Evolutionary conservation across 37 sponge, comb jelly and placozoan species (phyloP), one percentile per base, ranked within the genome.

Genomic region (Oscarella lobularis): DNA sequence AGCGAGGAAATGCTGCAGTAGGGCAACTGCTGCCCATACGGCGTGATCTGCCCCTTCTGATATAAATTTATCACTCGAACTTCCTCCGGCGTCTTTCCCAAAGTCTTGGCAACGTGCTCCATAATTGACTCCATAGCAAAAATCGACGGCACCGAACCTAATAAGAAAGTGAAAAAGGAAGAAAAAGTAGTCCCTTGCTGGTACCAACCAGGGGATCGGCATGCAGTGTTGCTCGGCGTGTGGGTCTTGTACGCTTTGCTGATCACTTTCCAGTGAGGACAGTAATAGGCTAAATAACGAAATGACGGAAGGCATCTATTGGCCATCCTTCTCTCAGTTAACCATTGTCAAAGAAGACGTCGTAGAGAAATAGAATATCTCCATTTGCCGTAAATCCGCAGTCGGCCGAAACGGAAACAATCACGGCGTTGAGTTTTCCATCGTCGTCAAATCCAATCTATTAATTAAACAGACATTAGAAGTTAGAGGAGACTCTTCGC

Each of bases 61-160:
- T 90, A 90, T 35, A 90, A 41, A 55, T 90, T 90, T 1, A 48
- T 73, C 34, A 38, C 38, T 37, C 80, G 83, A 2, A 90, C 84
- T 2, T 39, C 38, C 31, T 86, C 82, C 6, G 77, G 74, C 2
- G 66, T 31, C 54, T 76, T 80, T 4, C 37, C 66, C 27, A 87
- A 77, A 37, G 79, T 73, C 37, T 80, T 41, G 9, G 82, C 87
- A 31, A 90, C 82, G 35, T 90, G 85, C 33, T 90, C 91, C 65
- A 90, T 74, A 32, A 90, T 72, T 33, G 81, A 41, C 87, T 90
- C 91, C 48, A 81, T 75, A 67, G 86, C 79, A 66, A 90, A 90
- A 41, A 84, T 81, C 40, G 77, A 85, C 3, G 87, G 84, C 38
- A 83, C n/a, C 0, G 82, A 77, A 27, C 87, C 90, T 39, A 74